Conservation (phyloP, 1,140 invertebrate species). For the Yoshiicerus persimilis region DNA sequence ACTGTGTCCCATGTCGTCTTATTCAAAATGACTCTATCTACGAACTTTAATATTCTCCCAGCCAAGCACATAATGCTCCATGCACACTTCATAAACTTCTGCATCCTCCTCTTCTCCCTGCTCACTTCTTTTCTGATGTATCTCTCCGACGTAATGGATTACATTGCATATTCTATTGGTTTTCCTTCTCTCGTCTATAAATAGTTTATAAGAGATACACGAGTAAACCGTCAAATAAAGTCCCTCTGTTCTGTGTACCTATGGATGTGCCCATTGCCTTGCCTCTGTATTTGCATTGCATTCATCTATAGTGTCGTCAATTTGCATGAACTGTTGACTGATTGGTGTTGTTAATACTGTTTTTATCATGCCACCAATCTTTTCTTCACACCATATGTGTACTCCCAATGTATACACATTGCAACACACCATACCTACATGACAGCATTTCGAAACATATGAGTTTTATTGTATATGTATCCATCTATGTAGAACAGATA, state of each 20-base stretch:
- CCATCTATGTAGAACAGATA: neutral
- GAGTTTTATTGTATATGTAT: neutral
- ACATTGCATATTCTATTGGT: constrained; percentile 8
- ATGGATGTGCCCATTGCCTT: neutral
- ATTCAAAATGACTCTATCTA: neutral
- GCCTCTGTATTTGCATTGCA: neutral
- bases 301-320: neutral
- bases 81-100: neutral
- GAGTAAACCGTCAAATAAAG: constrained; percentile 4
- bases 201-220: neutral
- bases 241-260: neutral
- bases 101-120: neutral
- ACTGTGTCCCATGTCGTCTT: neutral
- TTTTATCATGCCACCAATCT: constrained; percentile 20
- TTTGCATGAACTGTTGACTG: constrained; percentile 12
- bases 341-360: constrained; percentile 20
- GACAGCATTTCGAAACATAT: neutral
- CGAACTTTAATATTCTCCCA: neutral
- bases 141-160: neutral
- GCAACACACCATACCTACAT: neutral
- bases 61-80: neutral
- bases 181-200: neutral
- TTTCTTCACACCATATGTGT: neutral
- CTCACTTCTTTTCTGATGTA: neutral
- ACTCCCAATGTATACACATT: neutral